These are phyloP conservation scores for Thymelicus lineola DNA, from an alignment of 2,888 invertebrate species.

Conservation along the genomic window DNA sequence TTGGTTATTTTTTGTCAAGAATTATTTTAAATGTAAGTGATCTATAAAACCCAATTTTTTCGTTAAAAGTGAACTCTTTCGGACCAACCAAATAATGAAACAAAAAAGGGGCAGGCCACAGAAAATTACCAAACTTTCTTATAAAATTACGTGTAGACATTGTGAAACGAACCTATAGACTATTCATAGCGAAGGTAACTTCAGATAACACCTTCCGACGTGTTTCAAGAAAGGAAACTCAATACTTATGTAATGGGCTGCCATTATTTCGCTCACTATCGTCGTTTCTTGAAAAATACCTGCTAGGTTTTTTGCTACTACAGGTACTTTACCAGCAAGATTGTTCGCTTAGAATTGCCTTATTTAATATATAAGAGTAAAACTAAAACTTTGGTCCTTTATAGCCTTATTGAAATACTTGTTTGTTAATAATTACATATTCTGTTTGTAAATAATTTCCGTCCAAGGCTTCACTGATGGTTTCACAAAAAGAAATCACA, in stretches of 20 bases:
- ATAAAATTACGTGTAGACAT: conserved; percentile 19
- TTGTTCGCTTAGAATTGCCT: not conserved
- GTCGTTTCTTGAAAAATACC: not conserved
- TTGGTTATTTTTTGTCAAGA: too few species aligned
- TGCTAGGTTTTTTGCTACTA: not conserved
- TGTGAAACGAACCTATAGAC: conserved; percentile 10
- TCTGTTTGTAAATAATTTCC: too few species aligned
- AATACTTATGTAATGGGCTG: not conserved
- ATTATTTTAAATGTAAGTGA: too few species aligned
- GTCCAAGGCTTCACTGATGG: too few species aligned
- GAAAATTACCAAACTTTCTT: conserved; percentile 9
- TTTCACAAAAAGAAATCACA: too few species aligned
- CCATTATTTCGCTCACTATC: not conserved
- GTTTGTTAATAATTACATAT: too few species aligned
- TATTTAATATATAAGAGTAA: too few species aligned
- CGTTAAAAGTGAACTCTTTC: not conserved
- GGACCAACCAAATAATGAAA: not conserved
- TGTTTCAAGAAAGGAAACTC: conserved; percentile 4
- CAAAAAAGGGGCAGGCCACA: not conserved
- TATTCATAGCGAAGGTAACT: conserved; percentile 13
- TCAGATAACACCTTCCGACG: conserved; percentile 5
- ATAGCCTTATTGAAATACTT: too few species aligned
- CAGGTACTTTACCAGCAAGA: not conserved
- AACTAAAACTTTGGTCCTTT: too few species aligned
- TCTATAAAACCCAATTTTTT: too few species aligned